Percentiles rank a stretch among this genome's conserved stretches.
Conservation (phyloP, 1,140 invertebrate genomes). For the Dufourea novaeangliae region DNA sequence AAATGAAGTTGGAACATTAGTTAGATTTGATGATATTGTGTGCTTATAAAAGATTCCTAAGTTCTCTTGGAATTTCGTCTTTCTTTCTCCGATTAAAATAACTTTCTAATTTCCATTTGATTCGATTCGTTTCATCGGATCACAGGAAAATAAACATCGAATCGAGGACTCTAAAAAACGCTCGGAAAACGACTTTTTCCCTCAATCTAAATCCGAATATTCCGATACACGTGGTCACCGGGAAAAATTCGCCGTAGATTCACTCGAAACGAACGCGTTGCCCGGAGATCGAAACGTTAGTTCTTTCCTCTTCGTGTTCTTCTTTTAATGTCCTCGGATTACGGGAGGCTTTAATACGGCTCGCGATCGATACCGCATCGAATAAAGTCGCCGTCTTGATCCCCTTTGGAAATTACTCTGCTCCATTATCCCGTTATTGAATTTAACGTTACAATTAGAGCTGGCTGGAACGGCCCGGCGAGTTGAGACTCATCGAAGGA, state of each 20-base stretch:
- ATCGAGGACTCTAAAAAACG: background rate
- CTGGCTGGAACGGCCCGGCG: background rate
- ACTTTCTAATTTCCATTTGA: background rate
- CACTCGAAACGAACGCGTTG: no score
- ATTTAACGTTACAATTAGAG: background rate
- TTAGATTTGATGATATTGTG: no score
- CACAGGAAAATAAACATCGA: background rate
- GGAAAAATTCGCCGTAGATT: background rate
- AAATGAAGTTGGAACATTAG: no score
- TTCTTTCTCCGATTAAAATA: background rate
- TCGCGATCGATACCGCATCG: background rate
- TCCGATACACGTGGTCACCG: background rate
- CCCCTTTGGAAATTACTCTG: background rate
- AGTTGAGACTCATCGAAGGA: background rate
- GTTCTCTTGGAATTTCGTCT: no score
- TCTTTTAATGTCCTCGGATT: background rate
- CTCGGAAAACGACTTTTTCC: conserved; percentile 3
- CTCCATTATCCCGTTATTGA: conserved; percentile 3
- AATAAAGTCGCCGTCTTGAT: background rate
- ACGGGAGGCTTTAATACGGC: background rate
- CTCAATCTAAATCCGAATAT: background rate
- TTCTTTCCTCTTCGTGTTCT: background rate
- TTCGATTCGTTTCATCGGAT: background rate
- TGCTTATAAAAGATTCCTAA: no score
- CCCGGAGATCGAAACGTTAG: background rate